Evolutionary conservation across 30 jellyfish, hydroid and myxozoan species (phyloP), one percentile per base, ranked within the genome.

Genomic region (Sanderia malayensis): DNA sequence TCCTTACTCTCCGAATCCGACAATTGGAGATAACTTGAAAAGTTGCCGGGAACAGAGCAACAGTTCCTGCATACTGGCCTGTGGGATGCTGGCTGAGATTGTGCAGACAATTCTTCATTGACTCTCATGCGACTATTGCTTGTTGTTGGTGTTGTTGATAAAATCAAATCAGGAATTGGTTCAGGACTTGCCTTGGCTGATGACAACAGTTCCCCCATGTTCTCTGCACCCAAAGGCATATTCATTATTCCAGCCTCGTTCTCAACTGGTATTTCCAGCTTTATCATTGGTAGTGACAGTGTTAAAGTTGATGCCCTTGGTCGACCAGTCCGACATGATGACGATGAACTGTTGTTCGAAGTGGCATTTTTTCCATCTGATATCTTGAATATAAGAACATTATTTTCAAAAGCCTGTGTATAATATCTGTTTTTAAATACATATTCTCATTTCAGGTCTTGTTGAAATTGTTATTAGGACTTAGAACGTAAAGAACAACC

Each of bases 241-340:
- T 73, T 69, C 67, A 82, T 55, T n/a, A 83, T 49, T 20, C 76
- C 92, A 11, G 71, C 65, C 26, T 70, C 85, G 24, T 81, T 66
- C 58, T 85, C 99, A 47, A 80, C 96, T 6, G 99, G 99, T 61
- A 93, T 93, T 81, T 93, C 96, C 53, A 93, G 61, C 41, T 74
- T 74, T 6, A 93, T 93, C 95, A 93, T 79, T 13, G 99, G 99
- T 17, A 93, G 76, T 15, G 99, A 70, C 11, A 93, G 89, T 21
- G 96, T 85, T 22, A 93, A 60, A 4, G 95, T 82, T 2, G 94
- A 73, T 23, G 94, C 82, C 6, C 93, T 79, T 18, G 88, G 58
- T 26, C 89, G 47, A 15, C 13, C 23, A 9, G 83, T 11, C 7
- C 69, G 70, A 30, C 64, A 4, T 18, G 64, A 15, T 9, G 64